Evolutionary conservation across 2,113 vertebrate genomes (phyloP), one percentile per base, ranked within the genome.

Genomic region (Thalassarche chlororhynchos): DNA sequence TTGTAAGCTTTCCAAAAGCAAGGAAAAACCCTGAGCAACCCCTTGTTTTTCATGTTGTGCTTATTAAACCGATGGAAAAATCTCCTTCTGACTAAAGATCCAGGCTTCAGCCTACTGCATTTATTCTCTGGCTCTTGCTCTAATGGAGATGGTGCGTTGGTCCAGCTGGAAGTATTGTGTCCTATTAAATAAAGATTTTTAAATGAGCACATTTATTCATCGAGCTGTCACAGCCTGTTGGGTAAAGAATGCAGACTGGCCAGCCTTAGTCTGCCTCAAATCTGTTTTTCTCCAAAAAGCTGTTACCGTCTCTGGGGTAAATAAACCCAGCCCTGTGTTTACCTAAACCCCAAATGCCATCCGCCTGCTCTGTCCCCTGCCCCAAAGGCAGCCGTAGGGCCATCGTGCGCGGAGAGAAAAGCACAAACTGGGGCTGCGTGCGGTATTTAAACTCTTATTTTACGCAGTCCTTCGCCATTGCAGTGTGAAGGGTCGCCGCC

Each of bases 351-450:
- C 46, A 17, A 34, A 29, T 7, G 18, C 79, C 24, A 12, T 18
- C 46, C 38, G 5, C 21, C 20, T 12, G 44, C 74, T 84, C 55
- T 11, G 2, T 17, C 58, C 61, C 52, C 69, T 51, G 58, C n/a
- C 12, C 55, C 5, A 4, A 36, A 54, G 26, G 42, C 55, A 24
- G 40, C 61, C 3, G 2, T 12, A 5, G 49, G 49, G 78, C 42
- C 32, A 18, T 21, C 4, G 3, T 5, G 8, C 7, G 28, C 18
- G 18, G 34, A 12, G 10, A 17, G 5, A 70, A 55, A n/a, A 0
- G 14, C 75, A 44, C 0, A 54, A 31, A 25, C 7, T 0, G 0
- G 52, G 42, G 24, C 24, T 5, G 23, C 5, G 3, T 1, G 16
- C 7, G 2, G 6, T 4, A 15, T 44, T 68, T 34, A 10, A 60